phyloP scores from a whole-genome alignment of 1,140 invertebrate species.

The Spodoptera litura region DNA sequence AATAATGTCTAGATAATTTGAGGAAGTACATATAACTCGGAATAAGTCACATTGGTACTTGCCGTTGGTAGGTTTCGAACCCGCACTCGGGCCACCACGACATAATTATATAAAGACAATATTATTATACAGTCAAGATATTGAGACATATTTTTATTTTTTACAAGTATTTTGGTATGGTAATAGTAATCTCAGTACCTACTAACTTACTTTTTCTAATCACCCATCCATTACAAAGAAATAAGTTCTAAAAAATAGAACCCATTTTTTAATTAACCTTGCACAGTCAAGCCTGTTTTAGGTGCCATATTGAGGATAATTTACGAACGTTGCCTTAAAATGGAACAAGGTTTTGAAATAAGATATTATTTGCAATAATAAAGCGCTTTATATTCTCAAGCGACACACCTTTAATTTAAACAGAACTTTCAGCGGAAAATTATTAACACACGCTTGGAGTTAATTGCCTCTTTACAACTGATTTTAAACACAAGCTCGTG shows the following conservation, averaged over 20 bases:
- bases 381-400: constrained; percentile 21
- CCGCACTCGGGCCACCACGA: too few species aligned
- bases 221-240: too few species aligned
- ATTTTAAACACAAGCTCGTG: constrained; percentile 19
- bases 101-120: too few species aligned
- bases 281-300: background rate
- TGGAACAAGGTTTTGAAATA: constrained; percentile 1
- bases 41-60: too few species aligned
- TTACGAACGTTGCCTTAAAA: background rate
- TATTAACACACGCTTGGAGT: constrained; percentile 11
- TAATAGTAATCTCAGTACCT: too few species aligned
- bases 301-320: background rate
- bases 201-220: too few species aligned
- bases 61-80: too few species aligned
- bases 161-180: too few species aligned
- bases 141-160: too few species aligned
- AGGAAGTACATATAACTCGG: too few species aligned
- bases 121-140: too few species aligned
- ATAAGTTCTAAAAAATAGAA: background rate
- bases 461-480: constrained; percentile 45
- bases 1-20: too few species aligned
- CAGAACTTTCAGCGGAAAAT: background rate
- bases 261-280: constrained; percentile 1
- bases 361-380: constrained; percentile 23
- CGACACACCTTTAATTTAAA: constrained; percentile 14